These are phyloP conservation scores for Thalpophila matura DNA, from an alignment of 2,888 invertebrate genomes.

Conservation along the genomic window DNA sequence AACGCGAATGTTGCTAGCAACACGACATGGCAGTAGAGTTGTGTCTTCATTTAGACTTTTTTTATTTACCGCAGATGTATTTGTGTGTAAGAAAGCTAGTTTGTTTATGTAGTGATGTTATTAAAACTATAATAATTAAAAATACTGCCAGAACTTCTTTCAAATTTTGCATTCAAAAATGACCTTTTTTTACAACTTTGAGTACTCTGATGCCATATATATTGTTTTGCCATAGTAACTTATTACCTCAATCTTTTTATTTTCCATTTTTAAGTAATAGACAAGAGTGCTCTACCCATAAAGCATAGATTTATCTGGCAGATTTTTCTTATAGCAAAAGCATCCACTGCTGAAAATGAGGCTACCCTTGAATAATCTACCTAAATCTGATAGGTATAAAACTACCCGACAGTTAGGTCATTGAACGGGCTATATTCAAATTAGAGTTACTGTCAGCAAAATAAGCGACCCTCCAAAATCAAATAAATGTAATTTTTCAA, in stretches of 20 bases:
- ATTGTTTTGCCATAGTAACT: constrained; percentile 42
- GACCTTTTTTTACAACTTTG: neutral
- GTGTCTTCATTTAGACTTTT: constrained; percentile 51
- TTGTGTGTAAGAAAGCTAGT: constrained; percentile 29
- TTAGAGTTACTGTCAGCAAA: no score
- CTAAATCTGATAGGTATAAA: no score
- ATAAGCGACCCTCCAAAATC: no score
- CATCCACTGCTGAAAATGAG: neutral
- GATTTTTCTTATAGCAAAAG: neutral
- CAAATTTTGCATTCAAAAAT: neutral
- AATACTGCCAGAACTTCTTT: constrained; percentile 6
- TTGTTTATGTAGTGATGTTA: constrained; percentile 52
- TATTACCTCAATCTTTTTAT: constrained; percentile 35
- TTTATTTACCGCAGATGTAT: constrained; percentile 62
- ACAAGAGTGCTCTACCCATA: neutral
- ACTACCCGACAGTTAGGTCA: no score
- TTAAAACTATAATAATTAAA: neutral
- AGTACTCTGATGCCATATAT: constrained; percentile 40
- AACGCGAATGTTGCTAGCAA: constrained; percentile 85
- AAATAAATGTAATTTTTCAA: no score
- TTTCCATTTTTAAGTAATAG: constrained; percentile 3
- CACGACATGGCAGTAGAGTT: constrained; percentile 83
- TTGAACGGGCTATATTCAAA: no score
- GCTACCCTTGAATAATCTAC: no score
- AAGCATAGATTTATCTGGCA: constrained; percentile 8